Conservation (phyloP, 2,797 vertebrate genomes). For the Characodon lateralis region DNA sequence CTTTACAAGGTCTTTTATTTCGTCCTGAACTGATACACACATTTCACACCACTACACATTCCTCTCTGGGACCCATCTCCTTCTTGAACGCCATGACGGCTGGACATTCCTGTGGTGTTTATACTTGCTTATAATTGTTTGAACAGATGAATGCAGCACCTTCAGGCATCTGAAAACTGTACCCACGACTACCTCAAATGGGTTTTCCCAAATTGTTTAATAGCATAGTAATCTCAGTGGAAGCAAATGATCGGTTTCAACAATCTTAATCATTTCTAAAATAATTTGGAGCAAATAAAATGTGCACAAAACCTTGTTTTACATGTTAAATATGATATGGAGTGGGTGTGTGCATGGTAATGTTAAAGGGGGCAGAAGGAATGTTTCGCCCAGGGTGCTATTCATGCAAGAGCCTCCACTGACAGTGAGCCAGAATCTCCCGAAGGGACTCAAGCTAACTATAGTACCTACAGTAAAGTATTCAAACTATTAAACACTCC, state of each 20-base stretch:
- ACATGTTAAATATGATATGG: not conserved
- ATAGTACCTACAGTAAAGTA: conserved; percentile 54
- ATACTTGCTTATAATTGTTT: not conserved
- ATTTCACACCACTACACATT: not conserved
- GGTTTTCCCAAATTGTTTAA: not conserved
- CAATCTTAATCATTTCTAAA: no score
- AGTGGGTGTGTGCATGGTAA: not conserved
- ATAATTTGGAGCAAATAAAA: not conserved
- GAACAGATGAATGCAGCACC: not conserved
- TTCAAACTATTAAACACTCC: conserved; percentile 75
- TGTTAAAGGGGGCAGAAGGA: not conserved
- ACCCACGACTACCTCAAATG: no score
- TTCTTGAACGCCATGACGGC: not conserved
- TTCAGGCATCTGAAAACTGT: not conserved
- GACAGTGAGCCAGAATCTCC: conserved; percentile 22
- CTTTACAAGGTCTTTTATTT: not conserved
- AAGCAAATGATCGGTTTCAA: no score
- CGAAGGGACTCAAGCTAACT: conserved; percentile 36
- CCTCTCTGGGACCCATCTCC: not conserved
- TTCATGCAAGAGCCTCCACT: not conserved
- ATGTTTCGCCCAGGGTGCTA: not conserved
- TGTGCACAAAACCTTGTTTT: not conserved
- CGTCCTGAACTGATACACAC: not conserved
- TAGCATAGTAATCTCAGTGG: no score
- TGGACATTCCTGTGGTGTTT: not conserved